Conservation (phyloP, 2,797 vertebrate species). For the Neomorphus geoffroyi region DNA sequence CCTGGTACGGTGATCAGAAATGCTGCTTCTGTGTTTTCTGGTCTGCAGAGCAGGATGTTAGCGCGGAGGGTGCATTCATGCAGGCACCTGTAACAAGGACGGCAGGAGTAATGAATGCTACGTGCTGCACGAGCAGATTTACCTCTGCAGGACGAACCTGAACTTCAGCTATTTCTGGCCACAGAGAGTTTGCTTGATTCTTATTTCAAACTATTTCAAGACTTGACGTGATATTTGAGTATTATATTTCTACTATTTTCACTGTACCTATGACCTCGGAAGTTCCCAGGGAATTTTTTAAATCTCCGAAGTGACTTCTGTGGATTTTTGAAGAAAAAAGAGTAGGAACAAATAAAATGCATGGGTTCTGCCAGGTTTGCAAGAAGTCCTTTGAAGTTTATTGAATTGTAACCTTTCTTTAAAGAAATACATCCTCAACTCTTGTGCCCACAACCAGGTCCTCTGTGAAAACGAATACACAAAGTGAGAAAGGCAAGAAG, state of each 20-base stretch:
- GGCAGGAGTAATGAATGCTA: not conserved
- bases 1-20: not conserved
- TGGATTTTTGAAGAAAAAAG: not conserved
- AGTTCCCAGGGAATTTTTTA: not conserved
- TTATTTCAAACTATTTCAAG: not conserved
- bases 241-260: not conserved
- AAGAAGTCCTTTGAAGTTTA: not conserved
- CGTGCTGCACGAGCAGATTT: not conserved
- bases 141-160: not conserved
- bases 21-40: not conserved
- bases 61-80: rapidly evolving
- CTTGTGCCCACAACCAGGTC: rapidly evolving
- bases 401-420: not conserved
- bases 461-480: not conserved
- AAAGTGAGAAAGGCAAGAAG: not conserved
- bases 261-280: not conserved
- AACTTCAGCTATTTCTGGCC: not conserved
- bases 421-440: not conserved
- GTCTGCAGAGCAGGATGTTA: rapidly evolving
- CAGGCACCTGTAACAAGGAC: not conserved
- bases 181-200: not conserved
- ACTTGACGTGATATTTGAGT: not conserved
- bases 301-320: not conserved
- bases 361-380: not conserved
- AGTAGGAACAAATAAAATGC: not conserved